Conservation (phyloP, 2,888 invertebrate genomes). For the Tetragonula carbonaria region DNA sequence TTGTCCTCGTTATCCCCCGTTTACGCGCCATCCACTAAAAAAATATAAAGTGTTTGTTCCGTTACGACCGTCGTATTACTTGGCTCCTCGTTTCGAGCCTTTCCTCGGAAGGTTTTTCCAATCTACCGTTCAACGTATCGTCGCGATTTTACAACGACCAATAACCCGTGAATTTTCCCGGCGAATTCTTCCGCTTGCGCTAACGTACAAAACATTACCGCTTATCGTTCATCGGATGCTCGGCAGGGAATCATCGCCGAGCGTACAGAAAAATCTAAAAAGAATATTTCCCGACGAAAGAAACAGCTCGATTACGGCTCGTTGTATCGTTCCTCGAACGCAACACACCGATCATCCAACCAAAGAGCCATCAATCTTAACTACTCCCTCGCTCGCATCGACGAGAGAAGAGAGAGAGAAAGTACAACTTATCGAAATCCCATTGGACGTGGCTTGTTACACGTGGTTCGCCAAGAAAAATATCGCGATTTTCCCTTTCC, state of each 20-base stretch:
- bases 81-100: not conserved
- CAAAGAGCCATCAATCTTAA: conserved; percentile 43
- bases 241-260: not conserved
- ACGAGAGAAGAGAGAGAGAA: not conserved
- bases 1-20: not conserved
- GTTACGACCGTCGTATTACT: not conserved
- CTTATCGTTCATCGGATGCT: conserved; percentile 13
- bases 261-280: conserved; percentile 13
- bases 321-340: conserved; percentile 8
- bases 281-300: conserved; percentile 17
- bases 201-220: conserved; percentile 2
- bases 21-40: not conserved
- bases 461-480: conserved; percentile 46
- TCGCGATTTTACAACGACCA: conserved; percentile 2
- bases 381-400: conserved; percentile 15
- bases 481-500: conserved; percentile 61
- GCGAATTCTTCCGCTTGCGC: no score
- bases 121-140: conserved; percentile 12
- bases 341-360: conserved; percentile 39
- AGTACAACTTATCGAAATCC: conserved; percentile 56
- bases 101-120: not conserved
- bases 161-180: not conserved
- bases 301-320: conserved; percentile 20
- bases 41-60: conserved; percentile 6
- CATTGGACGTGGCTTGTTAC: conserved; percentile 55